These are phyloP conservation scores for Ptycholaimellus sp. DNA, from an alignment of 2,888 invertebrate genomes.

Conservation along the genomic window DNA sequence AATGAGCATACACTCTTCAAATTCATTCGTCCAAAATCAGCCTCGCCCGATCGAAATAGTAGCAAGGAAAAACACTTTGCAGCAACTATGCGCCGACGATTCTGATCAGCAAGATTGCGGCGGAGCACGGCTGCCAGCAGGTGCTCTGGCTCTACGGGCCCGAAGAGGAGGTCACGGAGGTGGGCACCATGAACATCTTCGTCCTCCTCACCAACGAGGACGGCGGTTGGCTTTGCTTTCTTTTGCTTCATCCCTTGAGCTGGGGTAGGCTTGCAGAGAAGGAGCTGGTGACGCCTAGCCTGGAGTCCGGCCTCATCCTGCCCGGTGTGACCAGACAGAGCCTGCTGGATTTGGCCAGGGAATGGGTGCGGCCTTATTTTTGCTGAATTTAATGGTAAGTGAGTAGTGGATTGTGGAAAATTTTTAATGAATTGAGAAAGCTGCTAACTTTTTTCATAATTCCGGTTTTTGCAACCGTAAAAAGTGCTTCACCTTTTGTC, in stretches of 20 bases:
- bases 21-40: too few relatives aligned
- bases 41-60: too few relatives aligned
- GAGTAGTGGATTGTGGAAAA: too few relatives aligned
- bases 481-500: not conserved
- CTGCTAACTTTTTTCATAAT: not conserved
- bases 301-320: constrained; percentile 63
- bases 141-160: constrained; percentile 81
- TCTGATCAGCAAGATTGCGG: constrained; percentile 38
- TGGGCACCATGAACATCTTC: constrained; percentile 94
- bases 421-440: too few relatives aligned
- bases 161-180: constrained; percentile 76
- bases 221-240: constrained; percentile 43
- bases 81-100: constrained; percentile 38
- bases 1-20: too few relatives aligned
- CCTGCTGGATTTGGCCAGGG: constrained; percentile 48
- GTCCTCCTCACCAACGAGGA: constrained; percentile 58
- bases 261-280: constrained; percentile 40
- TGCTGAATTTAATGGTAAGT: too few relatives aligned
- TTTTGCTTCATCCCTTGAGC: not conserved
- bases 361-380: constrained; percentile 50
- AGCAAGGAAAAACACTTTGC: constrained; percentile 5
- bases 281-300: constrained; percentile 69
- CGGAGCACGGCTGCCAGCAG: constrained; percentile 65
- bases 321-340: constrained; percentile 79
- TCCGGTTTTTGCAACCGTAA: not conserved